A percentile compares a stretch with the other conserved stretches of the same genome.
Conservation (phyloP, 1,140 invertebrate genomes). For the Monomorium pharaonis region DNA sequence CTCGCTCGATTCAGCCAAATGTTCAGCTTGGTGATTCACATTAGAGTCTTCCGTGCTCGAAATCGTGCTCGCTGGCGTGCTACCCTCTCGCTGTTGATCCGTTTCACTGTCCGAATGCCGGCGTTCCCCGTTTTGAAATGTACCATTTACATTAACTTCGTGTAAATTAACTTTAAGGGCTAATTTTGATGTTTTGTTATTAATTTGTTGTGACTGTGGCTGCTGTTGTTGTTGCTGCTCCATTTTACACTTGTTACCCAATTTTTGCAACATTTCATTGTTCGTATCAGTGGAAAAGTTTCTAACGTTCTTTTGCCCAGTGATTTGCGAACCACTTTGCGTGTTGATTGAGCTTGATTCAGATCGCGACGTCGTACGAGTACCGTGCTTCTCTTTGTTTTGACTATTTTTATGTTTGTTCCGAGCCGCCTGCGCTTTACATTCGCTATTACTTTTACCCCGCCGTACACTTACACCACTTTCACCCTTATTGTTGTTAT, state of each 20-base stretch:
- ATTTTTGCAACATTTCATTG: slow-evolving; percentile 78
- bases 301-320: slow-evolving; percentile 79
- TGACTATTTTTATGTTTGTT: slow-evolving; percentile 85
- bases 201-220: slow-evolving; percentile 64
- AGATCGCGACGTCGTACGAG: slow-evolving; percentile 78
- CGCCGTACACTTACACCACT: slow-evolving; percentile 77
- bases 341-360: slow-evolving; percentile 78
- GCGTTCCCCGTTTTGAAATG: slow-evolving; percentile 75
- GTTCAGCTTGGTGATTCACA: slow-evolving; percentile 77
- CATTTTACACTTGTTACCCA: slow-evolving; percentile 76
- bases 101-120: slow-evolving; percentile 79
- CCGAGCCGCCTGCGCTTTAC: slow-evolving; percentile 83
- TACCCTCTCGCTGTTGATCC: slow-evolving; percentile 80
- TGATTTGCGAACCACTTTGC: slow-evolving; percentile 73
- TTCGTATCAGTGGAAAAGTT: slow-evolving; percentile 74
- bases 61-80: slow-evolving; percentile 82
- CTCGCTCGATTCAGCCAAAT: slow-evolving; percentile 77
- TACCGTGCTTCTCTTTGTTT: slow-evolving; percentile 83
- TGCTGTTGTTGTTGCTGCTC: slow-evolving; percentile 73
- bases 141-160: slow-evolving; percentile 82
- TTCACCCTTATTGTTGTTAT: slow-evolving; percentile 84
- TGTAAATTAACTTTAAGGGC: slow-evolving; percentile 76
- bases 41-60: slow-evolving; percentile 82
- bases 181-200: slow-evolving; percentile 74
- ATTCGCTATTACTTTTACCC: slow-evolving; percentile 84